A percentile compares a stretch with the other conserved stretches of the same genome.
phyloP scores from a whole-genome alignment of 2,888 invertebrate genomes.

The Cephonodes hylas region DNA sequence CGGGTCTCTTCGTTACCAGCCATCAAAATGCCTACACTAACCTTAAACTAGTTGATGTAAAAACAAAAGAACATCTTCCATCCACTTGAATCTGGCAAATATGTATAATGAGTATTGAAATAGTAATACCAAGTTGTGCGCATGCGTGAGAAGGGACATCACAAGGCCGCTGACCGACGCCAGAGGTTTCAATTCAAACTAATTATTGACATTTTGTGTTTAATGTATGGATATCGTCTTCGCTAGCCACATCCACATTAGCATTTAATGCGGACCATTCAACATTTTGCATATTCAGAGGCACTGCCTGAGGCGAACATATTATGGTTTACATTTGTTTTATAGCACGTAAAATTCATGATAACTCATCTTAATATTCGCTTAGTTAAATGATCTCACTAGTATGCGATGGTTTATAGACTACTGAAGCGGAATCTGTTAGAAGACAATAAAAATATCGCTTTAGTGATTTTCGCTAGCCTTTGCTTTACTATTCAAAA shows the following conservation, averaged over 20 bases:
- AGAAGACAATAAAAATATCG: too few relatives aligned
- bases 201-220: slow-evolving; percentile 9
- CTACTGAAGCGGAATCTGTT: too few relatives aligned
- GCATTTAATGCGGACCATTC: neutral
- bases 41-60: too few relatives aligned
- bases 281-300: neutral
- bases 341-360: too few relatives aligned
- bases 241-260: neutral
- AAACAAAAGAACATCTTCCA: neutral
- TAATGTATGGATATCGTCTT: neutral
- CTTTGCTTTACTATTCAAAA: too few relatives aligned
- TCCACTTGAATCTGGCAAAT: neutral
- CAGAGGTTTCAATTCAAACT: slow-evolving; percentile 5
- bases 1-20: too few relatives aligned
- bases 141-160: neutral
- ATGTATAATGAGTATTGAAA: neutral
- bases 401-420: too few relatives aligned
- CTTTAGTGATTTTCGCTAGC: too few relatives aligned
- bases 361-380: too few relatives aligned
- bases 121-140: neutral
- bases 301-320: neutral
- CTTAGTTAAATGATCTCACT: too few relatives aligned
- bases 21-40: too few relatives aligned
- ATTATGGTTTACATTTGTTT: neutral
- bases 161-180: neutral